Conservation (phyloP, 1,140 invertebrate genomes). For the Halesus radiatus region DNA sequence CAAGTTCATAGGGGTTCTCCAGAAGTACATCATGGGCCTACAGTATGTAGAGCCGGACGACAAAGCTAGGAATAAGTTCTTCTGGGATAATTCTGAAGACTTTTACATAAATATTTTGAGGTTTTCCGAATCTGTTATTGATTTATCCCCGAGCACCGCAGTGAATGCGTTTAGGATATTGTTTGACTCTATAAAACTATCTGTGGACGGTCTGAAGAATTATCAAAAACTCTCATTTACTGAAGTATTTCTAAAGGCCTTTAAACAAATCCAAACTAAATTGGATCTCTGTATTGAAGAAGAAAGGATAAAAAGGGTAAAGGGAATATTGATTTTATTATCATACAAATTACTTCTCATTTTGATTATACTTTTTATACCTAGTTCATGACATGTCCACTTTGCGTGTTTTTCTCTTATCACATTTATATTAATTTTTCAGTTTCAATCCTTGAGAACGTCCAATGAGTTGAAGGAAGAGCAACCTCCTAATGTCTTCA, state of each 20-base stretch:
- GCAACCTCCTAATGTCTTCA: no score
- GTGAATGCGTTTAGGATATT: conserved; percentile 51
- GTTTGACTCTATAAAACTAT: conserved; percentile 62
- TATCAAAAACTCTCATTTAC: conserved; percentile 60
- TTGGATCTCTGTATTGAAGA: conserved; percentile 59
- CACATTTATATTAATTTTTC: no score
- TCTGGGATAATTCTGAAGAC: conserved; percentile 63
- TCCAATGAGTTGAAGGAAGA: no score
- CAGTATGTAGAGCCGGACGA: conserved; percentile 59
- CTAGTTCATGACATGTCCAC: no score
- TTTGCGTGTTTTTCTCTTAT: no score
- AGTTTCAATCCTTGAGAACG: no score
- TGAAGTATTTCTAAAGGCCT: conserved; percentile 59
- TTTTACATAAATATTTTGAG: conserved; percentile 64
- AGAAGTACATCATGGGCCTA: conserved; percentile 62
- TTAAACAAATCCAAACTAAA: conserved; percentile 59
- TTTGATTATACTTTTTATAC: no score
- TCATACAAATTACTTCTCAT: no score
- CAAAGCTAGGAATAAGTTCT: conserved; percentile 61
- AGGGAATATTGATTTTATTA: no score
- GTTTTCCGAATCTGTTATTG: conserved; percentile 61
- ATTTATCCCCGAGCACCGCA: conserved; percentile 63
- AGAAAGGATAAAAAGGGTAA: conserved; percentile 8
- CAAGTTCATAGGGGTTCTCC: conserved; percentile 61
- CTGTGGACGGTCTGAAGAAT: conserved; percentile 60